Conservation (phyloP, 2,888 invertebrate species). For the Scaptomyza cyrtandrae region DNA sequence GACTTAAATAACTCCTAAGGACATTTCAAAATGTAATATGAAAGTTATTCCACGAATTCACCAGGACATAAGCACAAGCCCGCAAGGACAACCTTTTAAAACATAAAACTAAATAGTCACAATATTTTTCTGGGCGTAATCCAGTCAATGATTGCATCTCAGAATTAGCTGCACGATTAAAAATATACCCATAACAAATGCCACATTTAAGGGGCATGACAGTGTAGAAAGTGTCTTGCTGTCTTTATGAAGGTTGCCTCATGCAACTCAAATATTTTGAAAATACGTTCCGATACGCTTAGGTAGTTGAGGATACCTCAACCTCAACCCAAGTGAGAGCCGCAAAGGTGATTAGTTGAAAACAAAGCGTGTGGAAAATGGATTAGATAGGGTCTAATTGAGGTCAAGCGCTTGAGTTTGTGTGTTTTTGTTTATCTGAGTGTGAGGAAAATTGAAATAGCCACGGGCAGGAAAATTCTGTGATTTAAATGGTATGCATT, state of each 20-base stretch:
- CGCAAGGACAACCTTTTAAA: not conserved
- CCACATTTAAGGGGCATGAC: slow-evolving; percentile 47
- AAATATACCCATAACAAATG: slow-evolving; percentile 24
- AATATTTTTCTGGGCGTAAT: slow-evolving; percentile 51
- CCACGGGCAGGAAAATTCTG: slow-evolving; percentile 16
- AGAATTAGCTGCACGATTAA: slow-evolving; percentile 42
- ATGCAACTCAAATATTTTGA: slow-evolving; percentile 38
- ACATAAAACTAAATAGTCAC: slow-evolving; percentile 13
- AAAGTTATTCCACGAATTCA: slow-evolving; percentile 3
- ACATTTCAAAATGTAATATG: not conserved
- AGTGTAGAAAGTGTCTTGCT: slow-evolving; percentile 61
- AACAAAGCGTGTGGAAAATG: slow-evolving; percentile 62
- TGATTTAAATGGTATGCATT: slow-evolving; percentile 20
- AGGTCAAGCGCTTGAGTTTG: slow-evolving; percentile 59
- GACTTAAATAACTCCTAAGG: no score
- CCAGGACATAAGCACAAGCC: not conserved
- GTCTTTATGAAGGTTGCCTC: slow-evolving; percentile 49
- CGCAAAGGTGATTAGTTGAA: slow-evolving; percentile 66
- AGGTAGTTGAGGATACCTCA: slow-evolving; percentile 48
- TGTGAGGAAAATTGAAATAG: slow-evolving; percentile 19
- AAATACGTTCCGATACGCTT: slow-evolving; percentile 19
- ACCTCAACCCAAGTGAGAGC: slow-evolving; percentile 24
- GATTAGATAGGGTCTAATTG: slow-evolving; percentile 71
- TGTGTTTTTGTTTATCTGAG: not conserved
- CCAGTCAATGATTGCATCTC: slow-evolving; percentile 64